Conservation (phyloP, 2,797 vertebrate genomes). For the Vipera ursinii region DNA sequence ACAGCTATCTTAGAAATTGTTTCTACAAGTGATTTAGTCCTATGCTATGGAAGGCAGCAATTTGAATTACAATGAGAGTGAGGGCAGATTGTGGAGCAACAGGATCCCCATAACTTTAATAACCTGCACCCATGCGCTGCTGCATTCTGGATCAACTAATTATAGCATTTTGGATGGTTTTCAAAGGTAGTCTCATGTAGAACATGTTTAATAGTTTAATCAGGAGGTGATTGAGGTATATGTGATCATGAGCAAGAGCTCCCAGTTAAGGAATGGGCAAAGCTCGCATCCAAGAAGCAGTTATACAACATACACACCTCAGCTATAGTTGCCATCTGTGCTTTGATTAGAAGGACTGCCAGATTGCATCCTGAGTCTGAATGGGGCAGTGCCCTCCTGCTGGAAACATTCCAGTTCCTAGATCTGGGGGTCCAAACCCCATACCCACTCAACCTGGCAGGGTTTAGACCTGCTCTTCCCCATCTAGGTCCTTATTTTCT, state of each 20-base stretch:
- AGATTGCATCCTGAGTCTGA: background rate
- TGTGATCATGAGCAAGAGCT: background rate
- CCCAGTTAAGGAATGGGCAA: background rate
- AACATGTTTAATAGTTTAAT: background rate
- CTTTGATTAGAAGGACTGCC: background rate
- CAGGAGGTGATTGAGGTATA: background rate
- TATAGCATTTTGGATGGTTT: too few relatives aligned
- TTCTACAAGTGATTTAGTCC: too few relatives aligned
- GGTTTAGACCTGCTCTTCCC: background rate
- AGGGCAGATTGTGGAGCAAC: too few relatives aligned
- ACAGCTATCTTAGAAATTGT: too few relatives aligned
- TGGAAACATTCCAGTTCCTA: background rate
- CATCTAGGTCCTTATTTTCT: background rate
- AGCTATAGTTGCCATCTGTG: background rate
- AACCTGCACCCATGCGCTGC: too few relatives aligned
- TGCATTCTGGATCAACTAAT: too few relatives aligned
- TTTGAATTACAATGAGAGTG: too few relatives aligned
- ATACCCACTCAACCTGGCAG: background rate
- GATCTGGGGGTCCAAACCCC: background rate
- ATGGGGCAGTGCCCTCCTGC: background rate
- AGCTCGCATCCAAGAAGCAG: background rate
- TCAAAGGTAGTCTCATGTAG: background rate
- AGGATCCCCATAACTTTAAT: too few relatives aligned
- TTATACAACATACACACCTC: background rate
- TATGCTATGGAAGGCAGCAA: too few relatives aligned